A percentile compares a stretch with the other conserved stretches of the same genome.
phyloP scores from a whole-genome alignment of 2,888 invertebrate species.

The Orgyia antiqua region DNA sequence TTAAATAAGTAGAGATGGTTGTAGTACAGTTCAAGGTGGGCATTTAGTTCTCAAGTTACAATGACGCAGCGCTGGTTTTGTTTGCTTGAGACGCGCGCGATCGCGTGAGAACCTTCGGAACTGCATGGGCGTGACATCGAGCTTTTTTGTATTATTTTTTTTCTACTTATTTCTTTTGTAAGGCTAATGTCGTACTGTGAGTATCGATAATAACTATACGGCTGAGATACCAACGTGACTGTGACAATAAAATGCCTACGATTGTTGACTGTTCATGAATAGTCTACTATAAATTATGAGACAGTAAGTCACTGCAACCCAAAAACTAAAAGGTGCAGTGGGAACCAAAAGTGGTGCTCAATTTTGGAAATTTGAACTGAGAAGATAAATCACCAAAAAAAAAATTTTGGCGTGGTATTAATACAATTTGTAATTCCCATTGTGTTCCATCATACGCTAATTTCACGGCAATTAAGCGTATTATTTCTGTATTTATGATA shows the following conservation, averaged over 20 bases:
- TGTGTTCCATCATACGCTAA: slow-evolving; percentile 24
- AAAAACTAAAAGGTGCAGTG: no score
- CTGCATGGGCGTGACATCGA: slow-evolving; percentile 75
- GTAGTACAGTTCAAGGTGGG: slow-evolving; percentile 34
- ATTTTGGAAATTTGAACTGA: no score
- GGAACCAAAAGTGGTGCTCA: no score
- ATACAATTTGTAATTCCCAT: slow-evolving; percentile 23
- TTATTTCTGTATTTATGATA: slow-evolving; percentile 24
- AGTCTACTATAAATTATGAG: slow-evolving; percentile 2
- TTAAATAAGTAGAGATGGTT: slow-evolving; percentile 32
- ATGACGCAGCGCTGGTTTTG: slow-evolving; percentile 50
- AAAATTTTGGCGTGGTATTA: slow-evolving; percentile 19
- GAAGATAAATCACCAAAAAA: no score
- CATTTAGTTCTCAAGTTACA: slow-evolving; percentile 49
- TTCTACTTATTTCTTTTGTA: no score
- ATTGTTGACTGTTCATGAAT: slow-evolving; percentile 13
- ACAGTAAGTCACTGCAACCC: no score
- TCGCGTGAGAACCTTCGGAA: slow-evolving; percentile 72
- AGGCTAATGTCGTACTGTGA: slow-evolving; percentile 54
- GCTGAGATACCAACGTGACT: slow-evolving; percentile 57
- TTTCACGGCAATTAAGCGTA: slow-evolving; percentile 30
- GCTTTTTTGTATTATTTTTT: slow-evolving; percentile 53
- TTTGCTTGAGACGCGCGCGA: slow-evolving; percentile 59
- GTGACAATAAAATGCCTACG: slow-evolving; percentile 52
- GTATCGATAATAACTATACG: slow-evolving; percentile 57